Percentiles rank a stretch among this genome's conserved stretches.
phyloP scores from a whole-genome alignment of 2,113 vertebrate genomes.

The Podarcis raffonei region DNA sequence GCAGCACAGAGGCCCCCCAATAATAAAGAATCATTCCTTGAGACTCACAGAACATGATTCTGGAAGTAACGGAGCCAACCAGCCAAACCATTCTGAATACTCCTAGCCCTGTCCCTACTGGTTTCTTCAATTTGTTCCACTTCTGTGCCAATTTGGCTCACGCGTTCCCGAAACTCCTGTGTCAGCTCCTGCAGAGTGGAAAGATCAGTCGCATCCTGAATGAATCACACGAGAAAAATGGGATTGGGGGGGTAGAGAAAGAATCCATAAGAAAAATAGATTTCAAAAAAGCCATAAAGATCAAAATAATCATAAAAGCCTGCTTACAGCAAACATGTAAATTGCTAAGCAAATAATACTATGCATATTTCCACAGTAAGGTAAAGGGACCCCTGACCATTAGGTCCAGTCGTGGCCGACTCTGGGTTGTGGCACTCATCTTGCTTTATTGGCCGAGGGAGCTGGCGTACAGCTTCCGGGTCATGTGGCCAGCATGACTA shows the following conservation, averaged over 20 bases:
- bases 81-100: constrained; percentile 63
- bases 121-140: constrained; percentile 69
- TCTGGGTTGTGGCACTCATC: too few species aligned
- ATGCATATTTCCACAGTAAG: background rate
- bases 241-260: background rate
- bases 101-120: constrained; percentile 64
- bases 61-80: constrained; percentile 72
- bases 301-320: background rate
- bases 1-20: background rate
- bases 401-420: too few species aligned
- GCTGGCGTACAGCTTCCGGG: too few species aligned
- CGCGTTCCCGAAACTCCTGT: constrained; percentile 71
- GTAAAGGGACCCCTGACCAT: too few species aligned
- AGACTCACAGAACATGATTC: constrained; percentile 69
- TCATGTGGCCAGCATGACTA: too few species aligned
- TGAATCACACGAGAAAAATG: background rate
- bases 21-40: background rate
- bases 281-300: background rate
- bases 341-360: constrained; percentile 3
- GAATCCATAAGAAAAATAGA: background rate
- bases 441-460: too few species aligned
- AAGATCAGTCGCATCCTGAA: constrained; percentile 81
- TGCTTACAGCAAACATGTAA: background rate
- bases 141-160: constrained; percentile 65
- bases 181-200: constrained; percentile 71